Base-by-base conservation (phyloP, 2,113 vertebrate genomes). In the Athene cunicularia region DNA sequence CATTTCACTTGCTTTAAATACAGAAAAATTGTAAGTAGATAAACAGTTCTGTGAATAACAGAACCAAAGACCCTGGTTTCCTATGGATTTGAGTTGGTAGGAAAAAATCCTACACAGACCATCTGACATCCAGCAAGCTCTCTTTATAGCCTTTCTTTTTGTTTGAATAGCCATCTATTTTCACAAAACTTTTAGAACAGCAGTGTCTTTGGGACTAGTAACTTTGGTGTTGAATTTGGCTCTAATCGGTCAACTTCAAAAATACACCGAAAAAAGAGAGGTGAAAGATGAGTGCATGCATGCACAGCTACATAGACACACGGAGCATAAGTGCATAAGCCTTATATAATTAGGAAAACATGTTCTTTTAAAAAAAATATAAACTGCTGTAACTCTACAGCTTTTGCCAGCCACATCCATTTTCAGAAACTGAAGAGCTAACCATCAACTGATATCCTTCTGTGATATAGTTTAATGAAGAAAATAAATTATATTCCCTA, bases 1-100 rank as follows among this genome's bases (percentile, higher is more conserved):
- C 24, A 23, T 96, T 75, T 76, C 35, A 49, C 52, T 95, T 81
- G 33, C 53, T 89, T 81, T 75, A 96, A 95, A 84, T 73, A 91
- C 43, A 93, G 70, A 47, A 73, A 68, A 91, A 77, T 2, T 35
- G 4, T 37, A 84, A 90, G 52, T 47, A 95, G 62, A 80, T 35
- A 62, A 37, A 24, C 45, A 94, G 67, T 15, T 84, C 59, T 67
- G 19, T n/a, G 88, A 81, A 84, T 60, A 97, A 94, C 23, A 90
- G 62, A 92, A 70, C 39, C 15, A 79, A 83, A 18, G 16, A 79
- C 24, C 10, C 66, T 94, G 64, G 9, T 63, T 92, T 74, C 60
- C 41, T 67, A 15, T 13, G 64, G 28, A 66, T 70, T 59, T 70
- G 30, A 30, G 50, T 26, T 66, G 24, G 47, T 52, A 84, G 23